Base-by-base conservation (phyloP, 2,888 invertebrate species). In the Patella ulyssiponensis region DNA sequence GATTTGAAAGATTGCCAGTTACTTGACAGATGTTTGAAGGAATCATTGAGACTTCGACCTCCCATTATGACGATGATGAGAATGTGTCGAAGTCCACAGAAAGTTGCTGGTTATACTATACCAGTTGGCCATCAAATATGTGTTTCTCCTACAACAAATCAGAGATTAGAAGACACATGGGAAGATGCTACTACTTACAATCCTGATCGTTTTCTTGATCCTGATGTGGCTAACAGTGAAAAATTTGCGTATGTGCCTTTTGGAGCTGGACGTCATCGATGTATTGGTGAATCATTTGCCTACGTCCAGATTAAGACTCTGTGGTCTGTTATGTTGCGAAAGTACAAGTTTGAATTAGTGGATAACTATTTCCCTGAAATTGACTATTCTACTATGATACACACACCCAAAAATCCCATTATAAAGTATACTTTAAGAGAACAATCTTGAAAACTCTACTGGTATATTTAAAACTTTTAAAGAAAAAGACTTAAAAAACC, bases 21-120 rank as follows among this genome's bases (percentile, higher is more conserved):
- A 73, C 80, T 90, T 70, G 89, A 90, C 73, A 81, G 88, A n/a
- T 87, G 87, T 75, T 71, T 90, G 72, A 89, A 88, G 80, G 89
- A 90, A 78, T 86, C 89, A 3, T 84, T 90, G 51, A 79, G 89
- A 11, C 83, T 90, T 17, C 74, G 89, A 52, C 90, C 89, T 15
- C 90, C 89, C n/a, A 86, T 90, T 74, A 85, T 89, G 84, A 88
- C 88, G 14, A 86, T 89, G 83, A 90, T 90, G 88, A 79, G 90
- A 23, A 82, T 87, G 84, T 86, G 86, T 76, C 84, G 83, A 58
- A 84, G 83, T 14, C 82, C 85, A 20, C 84, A 89, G 88, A 84
- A 80, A 20, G 81, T 88, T n/a, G 64, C 80, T 64, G 88, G 87
- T 56, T 89, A 85, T 78, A 86, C 83, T 2, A 90, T 89, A 33